phyloP scores from a whole-genome alignment of 2,113 vertebrate species.

The Blennius ocellaris region DNA sequence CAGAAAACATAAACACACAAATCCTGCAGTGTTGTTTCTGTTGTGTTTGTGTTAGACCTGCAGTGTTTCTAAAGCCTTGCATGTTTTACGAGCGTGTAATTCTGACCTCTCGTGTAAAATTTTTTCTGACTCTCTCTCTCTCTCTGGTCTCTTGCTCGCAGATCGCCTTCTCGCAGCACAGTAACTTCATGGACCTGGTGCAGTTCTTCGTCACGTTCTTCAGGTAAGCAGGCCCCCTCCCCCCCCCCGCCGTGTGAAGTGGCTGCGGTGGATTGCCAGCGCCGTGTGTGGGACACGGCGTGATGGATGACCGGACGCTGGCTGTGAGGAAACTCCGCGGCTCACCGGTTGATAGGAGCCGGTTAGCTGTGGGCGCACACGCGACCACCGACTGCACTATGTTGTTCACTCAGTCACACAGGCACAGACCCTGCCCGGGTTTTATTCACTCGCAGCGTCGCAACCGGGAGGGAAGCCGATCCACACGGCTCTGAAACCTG shows the following conservation, averaged over 20 bases:
- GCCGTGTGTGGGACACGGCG: background rate
- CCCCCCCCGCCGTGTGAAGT: background rate
- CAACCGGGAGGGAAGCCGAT: too few relatives aligned
- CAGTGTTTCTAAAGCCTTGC: too few relatives aligned
- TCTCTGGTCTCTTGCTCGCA: conserved; percentile 64
- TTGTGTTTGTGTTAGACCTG: background rate
- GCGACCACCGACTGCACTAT: background rate
- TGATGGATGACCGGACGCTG: conserved; percentile 45
- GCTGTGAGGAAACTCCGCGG: conserved; percentile 28
- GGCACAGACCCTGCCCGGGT: background rate
- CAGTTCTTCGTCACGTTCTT: conserved; percentile 99
- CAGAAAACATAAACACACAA: too few relatives aligned
- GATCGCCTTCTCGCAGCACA: conserved; percentile 99
- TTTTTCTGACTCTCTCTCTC: conserved; percentile 31
- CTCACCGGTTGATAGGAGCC: conserved; percentile 13
- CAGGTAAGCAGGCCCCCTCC: conserved; percentile 85
- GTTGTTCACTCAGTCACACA: background rate
- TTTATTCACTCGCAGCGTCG: background rate
- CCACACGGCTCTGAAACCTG: too few relatives aligned
- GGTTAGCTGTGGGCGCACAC: conserved; percentile 15
- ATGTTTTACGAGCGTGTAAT: conserved; percentile 8
- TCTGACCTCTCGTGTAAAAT: conserved; percentile 42
- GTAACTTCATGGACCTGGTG: conserved; percentile 99
- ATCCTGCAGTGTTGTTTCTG: too few relatives aligned
- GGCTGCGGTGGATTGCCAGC: background rate